Percentiles rank a stretch among this genome's conserved stretches.
phyloP scores from a whole-genome alignment of 30 jellyfish, hydroid and myxozoan species.

The Chironex yamaguchii region DNA sequence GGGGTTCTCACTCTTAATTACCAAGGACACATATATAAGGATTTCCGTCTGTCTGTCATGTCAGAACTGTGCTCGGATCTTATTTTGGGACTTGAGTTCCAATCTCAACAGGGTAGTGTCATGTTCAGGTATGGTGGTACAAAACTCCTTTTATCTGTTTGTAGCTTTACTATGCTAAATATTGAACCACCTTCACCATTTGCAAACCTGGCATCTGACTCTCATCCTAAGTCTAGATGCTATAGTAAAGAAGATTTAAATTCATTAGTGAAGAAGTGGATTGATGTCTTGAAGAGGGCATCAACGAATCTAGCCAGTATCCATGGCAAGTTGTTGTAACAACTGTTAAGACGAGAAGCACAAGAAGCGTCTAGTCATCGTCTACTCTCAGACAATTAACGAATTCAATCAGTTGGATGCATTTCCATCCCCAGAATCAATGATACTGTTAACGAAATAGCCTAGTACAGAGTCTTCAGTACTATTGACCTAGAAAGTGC shows the following conservation, averaged over 20 bases:
- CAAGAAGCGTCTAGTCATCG: conserved; percentile 61
- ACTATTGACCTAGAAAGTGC: neutral
- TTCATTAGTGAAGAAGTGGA: conserved; percentile 51
- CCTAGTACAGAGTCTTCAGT: neutral
- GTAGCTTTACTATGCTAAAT: conserved; percentile 3
- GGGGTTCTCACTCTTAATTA: neutral
- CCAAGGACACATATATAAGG: neutral
- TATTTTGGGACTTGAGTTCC: conserved; percentile 49
- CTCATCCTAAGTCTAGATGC: conserved; percentile 52
- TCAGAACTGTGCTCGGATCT: conserved; percentile 56
- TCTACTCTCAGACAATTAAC: conserved; percentile 31
- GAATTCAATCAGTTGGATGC: conserved; percentile 68
- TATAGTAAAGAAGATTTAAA: conserved; percentile 40
- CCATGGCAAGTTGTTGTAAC: conserved; percentile 86
- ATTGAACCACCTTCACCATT: conserved; percentile 36
- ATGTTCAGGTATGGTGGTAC: conserved; percentile 31
- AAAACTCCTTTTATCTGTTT: conserved; percentile 5
- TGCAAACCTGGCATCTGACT: conserved; percentile 7
- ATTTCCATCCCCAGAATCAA: conserved; percentile 39
- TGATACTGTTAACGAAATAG: neutral
- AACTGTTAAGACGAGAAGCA: neutral
- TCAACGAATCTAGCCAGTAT: conserved; percentile 72
- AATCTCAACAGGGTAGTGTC: conserved; percentile 12
- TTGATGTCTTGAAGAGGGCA: conserved; percentile 71
- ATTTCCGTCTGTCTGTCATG: conserved; percentile 10